phyloP scores from a whole-genome alignment of 2,113 vertebrate genomes.

The Passer montanus region DNA sequence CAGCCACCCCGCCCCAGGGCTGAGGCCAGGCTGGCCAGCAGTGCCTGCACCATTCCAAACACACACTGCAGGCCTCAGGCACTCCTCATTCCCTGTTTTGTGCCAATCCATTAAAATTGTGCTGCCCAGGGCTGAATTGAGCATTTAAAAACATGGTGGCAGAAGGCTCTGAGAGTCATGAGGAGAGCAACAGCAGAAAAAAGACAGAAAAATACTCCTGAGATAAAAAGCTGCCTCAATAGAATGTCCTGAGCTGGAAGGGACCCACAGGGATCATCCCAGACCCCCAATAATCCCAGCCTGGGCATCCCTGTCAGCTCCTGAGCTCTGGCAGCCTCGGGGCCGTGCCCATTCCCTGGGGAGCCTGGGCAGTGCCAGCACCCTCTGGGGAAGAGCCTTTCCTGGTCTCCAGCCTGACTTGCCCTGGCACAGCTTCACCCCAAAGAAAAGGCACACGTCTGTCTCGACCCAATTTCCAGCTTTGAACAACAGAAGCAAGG shows the following conservation, averaged over 20 bases:
- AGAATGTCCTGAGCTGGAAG: not conserved
- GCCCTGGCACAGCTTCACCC: fast-evolving
- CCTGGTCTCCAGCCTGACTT: fast-evolving
- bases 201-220: not conserved
- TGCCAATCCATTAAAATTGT: fast-evolving
- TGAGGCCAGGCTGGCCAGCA: not conserved
- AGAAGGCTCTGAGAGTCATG: not conserved
- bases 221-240: not conserved
- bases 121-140: not conserved
- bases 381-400: not conserved
- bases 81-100: not conserved
- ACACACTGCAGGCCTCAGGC: fast-evolving
- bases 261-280: not conserved
- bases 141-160: fast-evolving
- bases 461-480: not conserved
- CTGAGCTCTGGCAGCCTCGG: not conserved
- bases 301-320: not conserved
- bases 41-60: fast-evolving
- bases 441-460: not conserved
- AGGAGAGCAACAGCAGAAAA: not conserved
- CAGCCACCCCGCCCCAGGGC: fast-evolving
- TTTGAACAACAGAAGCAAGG: not conserved
- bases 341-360: not conserved
- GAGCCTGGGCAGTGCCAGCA: not conserved
- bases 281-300: not conserved